Base-by-base conservation (phyloP, 2,113 vertebrate genomes). In the Dipodomys stephensi region DNA sequence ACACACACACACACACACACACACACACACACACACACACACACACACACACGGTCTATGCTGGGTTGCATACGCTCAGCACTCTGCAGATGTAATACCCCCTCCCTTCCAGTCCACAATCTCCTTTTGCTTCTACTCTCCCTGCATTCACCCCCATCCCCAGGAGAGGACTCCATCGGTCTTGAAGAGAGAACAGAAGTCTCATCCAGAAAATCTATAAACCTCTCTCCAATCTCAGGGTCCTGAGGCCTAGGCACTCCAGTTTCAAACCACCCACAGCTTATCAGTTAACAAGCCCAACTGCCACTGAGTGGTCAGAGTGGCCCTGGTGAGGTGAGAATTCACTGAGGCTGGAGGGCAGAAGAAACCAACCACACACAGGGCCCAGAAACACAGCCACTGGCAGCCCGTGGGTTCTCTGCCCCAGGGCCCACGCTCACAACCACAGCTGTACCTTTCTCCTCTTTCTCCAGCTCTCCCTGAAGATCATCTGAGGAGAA, bases 381-480 rank as follows among this genome's bases (percentile, higher is more conserved):
- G 46, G 80, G 28, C 44, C 79, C 64, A 18, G 68, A 46, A 73
- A 84, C 49, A 88, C 6, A 64, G 81, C 28, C 67, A n/a, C 72
- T 2, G 4, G 19, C 35, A 71, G 74, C 27, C 20, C 74, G 7
- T 18, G 2, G 49, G 2, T 18, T 93, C 85, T 81, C 39, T 23
- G 0, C 57, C 46, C 73, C 96, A 94, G n/a, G 0, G 46, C 86
- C 27, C 74, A 84, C 30, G 60, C 22, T 74, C 57, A 44, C 0
- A 0, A n/a, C 13, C 6, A 0, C 67, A 5, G 85, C 94, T 84
- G 0, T 98, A 98, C 98, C 98, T 98, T 98, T 98, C 83, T 98
- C 98, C 1, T 98, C 98, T 95, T 97, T 98, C 89, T 98, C 98
- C 97, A 98, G 92, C 65, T 98, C 98, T 0, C 95, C 98, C 1